Evolutionary conservation across 2,113 vertebrate genomes (phyloP).

Genomic region (Perca flavescens): DNA sequence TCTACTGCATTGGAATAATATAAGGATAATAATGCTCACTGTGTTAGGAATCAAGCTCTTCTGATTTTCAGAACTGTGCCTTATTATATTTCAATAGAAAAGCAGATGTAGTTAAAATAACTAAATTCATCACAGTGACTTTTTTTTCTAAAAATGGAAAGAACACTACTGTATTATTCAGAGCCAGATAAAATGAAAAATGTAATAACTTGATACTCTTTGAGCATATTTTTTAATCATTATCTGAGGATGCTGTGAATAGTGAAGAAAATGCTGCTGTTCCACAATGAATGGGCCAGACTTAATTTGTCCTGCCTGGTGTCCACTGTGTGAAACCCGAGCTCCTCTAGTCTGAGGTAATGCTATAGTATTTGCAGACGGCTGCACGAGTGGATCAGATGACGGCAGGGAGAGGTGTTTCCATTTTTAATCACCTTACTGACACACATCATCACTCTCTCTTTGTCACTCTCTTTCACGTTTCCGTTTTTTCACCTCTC

Average conservation of each 20-base stretch:
- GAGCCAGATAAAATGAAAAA: neutral
- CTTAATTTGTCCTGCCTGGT: conserved; percentile 52
- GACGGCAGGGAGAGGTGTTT: conserved; percentile 56
- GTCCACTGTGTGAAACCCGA: conserved; percentile 70
- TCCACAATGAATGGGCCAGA: conserved; percentile 48
- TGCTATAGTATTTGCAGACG: conserved; percentile 48
- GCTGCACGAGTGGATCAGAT: conserved; percentile 68
- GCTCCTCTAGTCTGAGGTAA: conserved; percentile 73
- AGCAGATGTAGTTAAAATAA: neutral
- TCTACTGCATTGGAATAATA: neutral
- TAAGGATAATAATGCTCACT: neutral
- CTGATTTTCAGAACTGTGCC: neutral
- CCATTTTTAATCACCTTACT: conserved; percentile 73
- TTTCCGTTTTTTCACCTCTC: neutral
- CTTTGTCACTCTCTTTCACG: conserved; percentile 1
- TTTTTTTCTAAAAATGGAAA: neutral
- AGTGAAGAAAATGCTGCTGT: conserved; percentile 20
- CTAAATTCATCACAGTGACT: neutral
- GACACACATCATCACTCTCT: conserved; percentile 22
- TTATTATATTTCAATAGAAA: neutral
- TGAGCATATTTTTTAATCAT: conserved; percentile 6
- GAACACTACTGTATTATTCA: neutral
- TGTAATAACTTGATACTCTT: neutral
- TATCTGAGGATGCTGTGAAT: neutral
- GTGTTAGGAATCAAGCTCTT: neutral